Percentiles rank a stretch among this genome's conserved stretches.
Conservation (phyloP, 2,888 invertebrate species). For the Lepidocyrtoides sp. region DNA sequence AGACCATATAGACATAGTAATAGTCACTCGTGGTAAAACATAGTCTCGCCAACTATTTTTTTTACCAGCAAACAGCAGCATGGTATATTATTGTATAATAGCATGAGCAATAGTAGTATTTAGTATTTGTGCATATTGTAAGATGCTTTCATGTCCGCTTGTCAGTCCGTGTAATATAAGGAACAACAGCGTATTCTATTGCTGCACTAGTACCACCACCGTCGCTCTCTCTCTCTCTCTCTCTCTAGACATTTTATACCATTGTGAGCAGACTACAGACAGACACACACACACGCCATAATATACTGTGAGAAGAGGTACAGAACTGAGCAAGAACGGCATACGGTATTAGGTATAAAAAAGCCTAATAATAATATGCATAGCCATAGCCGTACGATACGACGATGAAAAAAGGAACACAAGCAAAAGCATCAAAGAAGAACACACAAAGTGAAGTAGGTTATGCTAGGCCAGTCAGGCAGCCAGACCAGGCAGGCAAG, state of each 20-base stretch:
- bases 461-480: conserved; percentile 41
- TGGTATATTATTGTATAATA: conserved; percentile 34
- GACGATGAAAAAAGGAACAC: conserved; percentile 36
- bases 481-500: too few relatives aligned
- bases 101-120: neutral
- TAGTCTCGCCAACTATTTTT: conserved; percentile 58
- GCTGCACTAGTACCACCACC: conserved; percentile 39
- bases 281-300: conserved; percentile 3
- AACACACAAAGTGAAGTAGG: conserved; percentile 61
- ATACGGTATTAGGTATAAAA: neutral
- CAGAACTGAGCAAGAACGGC: conserved; percentile 14
- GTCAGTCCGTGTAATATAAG: conserved; percentile 43
- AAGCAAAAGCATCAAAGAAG: conserved; percentile 11
- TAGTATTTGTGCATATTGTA: neutral
- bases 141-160: conserved; percentile 68
- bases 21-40: conserved; percentile 61
- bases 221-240: neutral
- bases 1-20: conserved; percentile 35
- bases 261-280: conserved; percentile 12
- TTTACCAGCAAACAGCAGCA: neutral
- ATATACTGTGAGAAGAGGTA: conserved; percentile 20
- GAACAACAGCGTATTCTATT: conserved; percentile 8
- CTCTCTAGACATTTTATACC: conserved; percentile 21
- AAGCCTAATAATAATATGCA: conserved; percentile 51
- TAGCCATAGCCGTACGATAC: conserved; percentile 14